phyloP scores from a whole-genome alignment of 2,797 vertebrate genomes.

The Cossypha polioptera region DNA sequence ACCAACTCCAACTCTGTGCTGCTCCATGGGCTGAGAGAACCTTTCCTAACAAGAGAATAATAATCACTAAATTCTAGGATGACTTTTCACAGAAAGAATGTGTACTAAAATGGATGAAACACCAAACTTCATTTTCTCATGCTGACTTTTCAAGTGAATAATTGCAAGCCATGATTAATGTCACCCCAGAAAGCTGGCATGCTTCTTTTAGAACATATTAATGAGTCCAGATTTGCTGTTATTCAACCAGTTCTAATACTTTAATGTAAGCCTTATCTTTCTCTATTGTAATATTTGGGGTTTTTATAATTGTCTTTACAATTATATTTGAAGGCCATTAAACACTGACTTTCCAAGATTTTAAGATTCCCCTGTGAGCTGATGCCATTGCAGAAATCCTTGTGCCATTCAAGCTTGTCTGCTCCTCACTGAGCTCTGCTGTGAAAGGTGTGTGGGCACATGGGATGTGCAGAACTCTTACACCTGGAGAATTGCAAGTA shows the following conservation, averaged over 20 bases:
- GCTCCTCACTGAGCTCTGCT: not conserved
- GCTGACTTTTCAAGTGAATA: constrained; percentile 50
- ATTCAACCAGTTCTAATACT: not conserved
- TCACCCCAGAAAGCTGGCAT: constrained; percentile 37
- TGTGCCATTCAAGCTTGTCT: not conserved
- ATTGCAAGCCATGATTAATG: constrained; percentile 48
- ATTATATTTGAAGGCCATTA: not conserved
- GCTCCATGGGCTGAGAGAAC: not conserved
- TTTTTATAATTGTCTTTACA: not conserved
- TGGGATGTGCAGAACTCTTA: not conserved
- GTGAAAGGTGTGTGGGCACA: not conserved
- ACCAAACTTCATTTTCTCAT: constrained; percentile 23
- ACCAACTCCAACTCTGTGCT: not conserved
- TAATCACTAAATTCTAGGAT: not conserved
- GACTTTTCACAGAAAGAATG: constrained; percentile 20
- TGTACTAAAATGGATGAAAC: constrained; percentile 22
- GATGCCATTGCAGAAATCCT: not conserved
- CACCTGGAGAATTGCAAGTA: fast-evolving
- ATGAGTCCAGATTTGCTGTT: constrained; percentile 18
- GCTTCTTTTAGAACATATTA: constrained; percentile 16
- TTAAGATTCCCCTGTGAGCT: not conserved
- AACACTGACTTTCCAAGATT: not conserved
- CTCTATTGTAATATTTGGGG: not conserved
- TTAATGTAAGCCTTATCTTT: not conserved
- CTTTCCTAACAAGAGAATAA: not conserved